Base-by-base conservation (phyloP, 2,113 vertebrate species). In the Dasyurus viverrinus region DNA sequence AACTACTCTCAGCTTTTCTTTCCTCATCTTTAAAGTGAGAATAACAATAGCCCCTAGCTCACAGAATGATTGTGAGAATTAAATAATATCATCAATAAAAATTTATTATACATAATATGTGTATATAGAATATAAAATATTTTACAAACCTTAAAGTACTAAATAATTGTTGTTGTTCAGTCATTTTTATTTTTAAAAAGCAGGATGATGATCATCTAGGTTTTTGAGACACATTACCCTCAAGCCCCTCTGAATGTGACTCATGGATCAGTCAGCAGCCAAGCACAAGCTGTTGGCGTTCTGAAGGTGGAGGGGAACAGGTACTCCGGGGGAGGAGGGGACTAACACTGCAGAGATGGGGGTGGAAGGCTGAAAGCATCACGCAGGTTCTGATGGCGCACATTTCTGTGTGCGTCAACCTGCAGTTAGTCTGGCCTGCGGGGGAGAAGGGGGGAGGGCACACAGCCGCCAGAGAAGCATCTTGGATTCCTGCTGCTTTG, bases 301-400 rank as follows among this genome's bases (percentile, higher is more conserved):
- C 27, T 55, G 10, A n/a, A 47, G 25, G 23, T 19, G 53, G 46
- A 24, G 25, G n/a, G 89, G 89, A 46, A 52, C 0, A 2, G 54
- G 54, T 47, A 52, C n/a, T 16, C 6, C 0, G 0, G 89, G n/a
- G 54, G 52, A 54, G 95, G 89, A n/a, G 54, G 52, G 57, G 95
- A 16, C 42, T 94, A 68, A 9, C 10, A 10, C 48, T 93, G 53
- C 0, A 0, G 14, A 27, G 25, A 0, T 10, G 47, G 92, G 55
- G 53, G 52, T 6, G 36, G 89, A 23, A 0, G 0, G 2, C 50
- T 48, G 60, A 19, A 76, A 76, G 60, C 60, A 76, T n/a, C 19
- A 47, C 10, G 0, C 2, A 16, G 89, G 12, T 55, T 92, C 8
- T 0, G 24, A 90, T 9, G 94, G 22, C 1, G 0, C 0, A 0